Base-by-base conservation (phyloP, 1,140 invertebrate genomes). In the Mya arenaria region DNA sequence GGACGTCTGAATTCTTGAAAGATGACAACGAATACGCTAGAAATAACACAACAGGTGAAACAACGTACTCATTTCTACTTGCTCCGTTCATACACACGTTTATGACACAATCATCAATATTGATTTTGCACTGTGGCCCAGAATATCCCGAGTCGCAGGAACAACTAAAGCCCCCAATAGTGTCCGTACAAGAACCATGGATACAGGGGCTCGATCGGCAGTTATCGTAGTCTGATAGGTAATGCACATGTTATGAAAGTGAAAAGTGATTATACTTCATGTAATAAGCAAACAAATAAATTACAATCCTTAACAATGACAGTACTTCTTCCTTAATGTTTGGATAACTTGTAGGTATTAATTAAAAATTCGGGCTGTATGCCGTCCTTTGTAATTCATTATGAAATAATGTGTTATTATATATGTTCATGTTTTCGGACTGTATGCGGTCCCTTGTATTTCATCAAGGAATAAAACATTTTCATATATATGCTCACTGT, bases 141-240 rank as follows among this genome's bases (percentile, higher is more conserved):
- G 97, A 94, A 94, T 99, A 99, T 17, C 98, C 98, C 25, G 96
- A 96, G 87, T 99, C 99, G 73, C 98, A 99, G 19, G 56, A n/a
- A 75, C 86, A 88, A 66, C 82, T 48, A 90, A 88, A 94, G 85
- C 82, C 75, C 13, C 71, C 56, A 37, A 69, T 79, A 6, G 52
- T 23, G 44, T 82, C 77, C 2, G 48, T 56, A 75, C 92, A 93
- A 17, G 78, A 86, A 19, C 90, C 92, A 25, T 90, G 87, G 34
- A 82, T 41, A 78, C 91, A 92, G 13, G 89, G 87, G 15, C 65
- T 30, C 23, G 79, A 58, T 4, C 41, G 19, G 60, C 91, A 92
- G 39, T 91, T 85, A 77, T 92, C 85, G 19, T 89, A 74, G 32
- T 87, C 84, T 85, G 37, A 58, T 77, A 77, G 25, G 41, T 13